Evolutionary conservation across 2,797 vertebrate genomes (phyloP).

Genomic region (Poeciliopsis gracilis): DNA sequence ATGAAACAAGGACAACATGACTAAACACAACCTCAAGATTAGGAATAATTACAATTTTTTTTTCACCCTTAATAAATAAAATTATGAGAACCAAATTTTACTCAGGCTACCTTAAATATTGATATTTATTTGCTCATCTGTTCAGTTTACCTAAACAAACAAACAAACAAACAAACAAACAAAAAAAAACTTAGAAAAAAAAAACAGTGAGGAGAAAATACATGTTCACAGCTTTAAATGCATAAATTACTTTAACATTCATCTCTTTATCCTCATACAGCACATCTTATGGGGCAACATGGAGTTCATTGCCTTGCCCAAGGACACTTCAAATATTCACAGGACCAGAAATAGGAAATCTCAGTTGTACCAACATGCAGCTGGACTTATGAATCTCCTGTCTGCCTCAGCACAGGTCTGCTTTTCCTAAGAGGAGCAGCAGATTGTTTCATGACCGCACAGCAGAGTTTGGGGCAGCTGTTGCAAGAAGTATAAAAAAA

Average conservation of each 20-base stretch:
- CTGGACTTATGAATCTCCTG: conserved; percentile 36
- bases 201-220: background rate
- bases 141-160: background rate
- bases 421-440: conserved; percentile 19
- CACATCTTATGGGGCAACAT: background rate
- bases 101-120: background rate
- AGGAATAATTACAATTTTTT: background rate
- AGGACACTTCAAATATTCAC: background rate
- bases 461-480: conserved; percentile 33
- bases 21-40: background rate
- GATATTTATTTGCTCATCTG: background rate
- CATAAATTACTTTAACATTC: background rate
- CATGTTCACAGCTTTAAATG: background rate
- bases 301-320: background rate
- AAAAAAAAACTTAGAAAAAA: too few species aligned
- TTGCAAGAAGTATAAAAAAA: conserved; percentile 28
- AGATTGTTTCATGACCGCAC: conserved; percentile 28
- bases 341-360: background rate
- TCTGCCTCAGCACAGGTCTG: conserved; percentile 30
- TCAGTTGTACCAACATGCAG: conserved; percentile 36
- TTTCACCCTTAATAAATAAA: background rate
- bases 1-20: background rate
- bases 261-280: background rate
- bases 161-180: background rate
- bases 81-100: too few species aligned